A percentile compares a stretch with the other conserved stretches of the same genome.
Conservation (phyloP, 1,140 invertebrate genomes). For the Lepidurus arcticus region DNA sequence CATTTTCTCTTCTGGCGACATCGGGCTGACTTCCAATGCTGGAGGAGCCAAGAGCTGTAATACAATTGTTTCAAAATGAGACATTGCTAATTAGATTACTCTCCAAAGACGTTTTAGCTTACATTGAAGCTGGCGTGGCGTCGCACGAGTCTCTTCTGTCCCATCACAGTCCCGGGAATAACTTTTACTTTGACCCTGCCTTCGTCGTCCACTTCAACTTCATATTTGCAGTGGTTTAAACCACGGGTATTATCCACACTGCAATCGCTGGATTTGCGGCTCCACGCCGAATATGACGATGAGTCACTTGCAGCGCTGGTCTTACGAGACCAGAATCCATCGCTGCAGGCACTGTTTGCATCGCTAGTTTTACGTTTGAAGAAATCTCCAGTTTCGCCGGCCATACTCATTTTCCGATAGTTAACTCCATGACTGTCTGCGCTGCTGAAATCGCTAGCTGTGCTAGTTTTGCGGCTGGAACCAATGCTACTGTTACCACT, state of each 20-base stretch:
- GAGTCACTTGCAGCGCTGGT: not conserved
- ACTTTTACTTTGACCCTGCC: not conserved
- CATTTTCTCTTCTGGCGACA: not conserved
- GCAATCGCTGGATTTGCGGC: conserved; percentile 1
- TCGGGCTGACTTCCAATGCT: not conserved
- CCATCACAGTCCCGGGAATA: not conserved
- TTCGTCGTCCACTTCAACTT: not conserved
- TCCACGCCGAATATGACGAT: not conserved
- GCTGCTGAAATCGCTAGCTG: conserved; percentile 9
- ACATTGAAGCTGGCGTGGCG: conserved; percentile 15
- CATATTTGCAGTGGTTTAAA: conserved; percentile 10
- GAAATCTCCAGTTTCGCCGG: not conserved
- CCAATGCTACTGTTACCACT: conserved; percentile 27
- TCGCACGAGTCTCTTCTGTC: not conserved
- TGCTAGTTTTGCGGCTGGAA: conserved; percentile 17
- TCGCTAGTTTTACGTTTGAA: conserved; percentile 18
- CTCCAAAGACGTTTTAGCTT: not conserved
- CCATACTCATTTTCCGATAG: not conserved
- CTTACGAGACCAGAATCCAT: not conserved
- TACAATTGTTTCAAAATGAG: not conserved
- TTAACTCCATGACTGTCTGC: not conserved
- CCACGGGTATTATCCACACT: not conserved
- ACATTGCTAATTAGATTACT: not conserved
- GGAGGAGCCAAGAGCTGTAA: conserved; percentile 5
- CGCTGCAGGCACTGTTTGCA: conserved; percentile 3